Conservation (phyloP, 2,113 vertebrate genomes). For the Colius striatus region DNA sequence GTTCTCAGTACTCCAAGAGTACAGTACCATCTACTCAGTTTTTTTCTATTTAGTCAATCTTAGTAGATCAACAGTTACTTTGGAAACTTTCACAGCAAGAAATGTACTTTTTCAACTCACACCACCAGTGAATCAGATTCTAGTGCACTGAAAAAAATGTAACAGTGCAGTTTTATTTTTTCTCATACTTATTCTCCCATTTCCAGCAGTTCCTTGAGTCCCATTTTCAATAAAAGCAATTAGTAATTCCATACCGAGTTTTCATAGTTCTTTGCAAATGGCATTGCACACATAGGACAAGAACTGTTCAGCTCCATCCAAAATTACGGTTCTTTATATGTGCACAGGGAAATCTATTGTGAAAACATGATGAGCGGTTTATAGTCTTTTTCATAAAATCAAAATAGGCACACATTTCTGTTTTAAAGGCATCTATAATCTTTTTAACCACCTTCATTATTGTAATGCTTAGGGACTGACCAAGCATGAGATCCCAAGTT, state of each 20-base stretch:
- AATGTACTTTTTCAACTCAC: not conserved
- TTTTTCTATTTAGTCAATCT: not conserved
- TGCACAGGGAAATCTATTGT: not conserved
- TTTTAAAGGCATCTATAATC: not conserved
- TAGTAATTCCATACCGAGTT: not conserved
- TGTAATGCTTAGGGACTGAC: not conserved
- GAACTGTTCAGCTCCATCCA: not conserved
- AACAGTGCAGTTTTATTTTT: not conserved
- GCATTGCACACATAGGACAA: not conserved
- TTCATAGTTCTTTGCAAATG: not conserved
- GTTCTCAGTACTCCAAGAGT: not conserved
- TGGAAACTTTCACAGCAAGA: not conserved
- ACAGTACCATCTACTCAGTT: not conserved
- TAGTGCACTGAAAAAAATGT: not conserved
- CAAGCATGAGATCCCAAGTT: not conserved
- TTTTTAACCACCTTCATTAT: not conserved
- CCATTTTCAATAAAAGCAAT: not conserved
- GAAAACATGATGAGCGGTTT: not conserved
- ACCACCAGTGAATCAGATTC: not conserved
- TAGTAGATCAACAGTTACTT: not conserved
- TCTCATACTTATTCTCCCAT: not conserved
- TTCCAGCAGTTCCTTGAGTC: not conserved
- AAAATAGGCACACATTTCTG: not conserved
- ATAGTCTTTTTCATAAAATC: not conserved
- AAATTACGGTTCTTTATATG: not conserved